These are phyloP conservation scores for Caenorhabditis sinica DNA, from an alignment of 2,888 invertebrate genomes.

Conservation along the genomic window DNA sequence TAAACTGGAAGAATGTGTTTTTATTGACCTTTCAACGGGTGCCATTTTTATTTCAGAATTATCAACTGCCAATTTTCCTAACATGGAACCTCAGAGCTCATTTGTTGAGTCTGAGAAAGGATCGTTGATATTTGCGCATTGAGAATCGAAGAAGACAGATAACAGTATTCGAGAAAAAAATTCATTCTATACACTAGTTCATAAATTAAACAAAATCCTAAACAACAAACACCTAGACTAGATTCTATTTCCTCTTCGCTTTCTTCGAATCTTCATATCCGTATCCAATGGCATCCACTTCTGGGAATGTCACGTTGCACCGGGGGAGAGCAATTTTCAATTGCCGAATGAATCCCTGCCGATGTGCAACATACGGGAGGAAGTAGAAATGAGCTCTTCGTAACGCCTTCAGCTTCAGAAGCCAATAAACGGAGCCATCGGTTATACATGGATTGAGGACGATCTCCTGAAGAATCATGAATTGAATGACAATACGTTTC, in stretches of 20 bases:
- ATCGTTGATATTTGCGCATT: no score
- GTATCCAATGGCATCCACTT: slow-evolving; percentile 75
- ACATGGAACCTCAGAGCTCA: no score
- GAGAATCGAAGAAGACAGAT: no score
- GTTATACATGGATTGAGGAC: slow-evolving; percentile 78
- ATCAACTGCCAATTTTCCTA: background rate
- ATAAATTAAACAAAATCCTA: background rate
- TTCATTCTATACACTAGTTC: slow-evolving; percentile 6
- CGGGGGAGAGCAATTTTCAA: slow-evolving; percentile 77
- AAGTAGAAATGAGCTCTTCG: slow-evolving; percentile 79
- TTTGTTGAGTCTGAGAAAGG: no score
- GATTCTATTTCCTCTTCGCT: slow-evolving; percentile 26
- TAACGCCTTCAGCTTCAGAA: slow-evolving; percentile 74
- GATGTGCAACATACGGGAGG: slow-evolving; percentile 78
- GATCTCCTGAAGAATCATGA: slow-evolving; percentile 78
- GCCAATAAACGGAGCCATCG: slow-evolving; percentile 77
- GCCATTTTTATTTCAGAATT: no score
- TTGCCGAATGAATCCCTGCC: slow-evolving; percentile 77
- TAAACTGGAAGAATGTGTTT: background rate
- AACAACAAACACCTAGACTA: background rate
- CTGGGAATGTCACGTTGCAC: slow-evolving; percentile 80
- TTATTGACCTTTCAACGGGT: background rate
- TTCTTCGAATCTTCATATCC: slow-evolving; percentile 75
- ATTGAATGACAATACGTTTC: no score
- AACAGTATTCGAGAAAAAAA: background rate